Conservation (phyloP, 2,888 invertebrate species). For the Villa cingulata region DNA sequence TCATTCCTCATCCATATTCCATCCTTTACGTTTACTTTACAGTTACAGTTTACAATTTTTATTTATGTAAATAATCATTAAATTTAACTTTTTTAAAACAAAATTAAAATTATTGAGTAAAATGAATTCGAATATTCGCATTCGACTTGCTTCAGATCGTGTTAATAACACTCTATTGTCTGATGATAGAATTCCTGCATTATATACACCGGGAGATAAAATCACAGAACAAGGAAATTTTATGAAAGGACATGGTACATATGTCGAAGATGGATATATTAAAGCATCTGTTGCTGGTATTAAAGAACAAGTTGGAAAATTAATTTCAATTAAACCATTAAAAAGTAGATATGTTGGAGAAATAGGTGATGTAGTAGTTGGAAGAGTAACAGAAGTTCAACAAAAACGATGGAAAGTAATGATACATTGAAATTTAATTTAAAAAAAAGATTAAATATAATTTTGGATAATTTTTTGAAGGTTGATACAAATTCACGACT, state of each 20-base stretch:
- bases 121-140: slow-evolving; percentile 45
- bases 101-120: background rate
- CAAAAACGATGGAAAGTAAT: slow-evolving; percentile 74
- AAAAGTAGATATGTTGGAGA: slow-evolving; percentile 86
- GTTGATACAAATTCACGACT: slow-evolving; percentile 84
- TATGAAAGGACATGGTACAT: slow-evolving; percentile 91
- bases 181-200: slow-evolving; percentile 46
- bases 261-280: slow-evolving; percentile 66
- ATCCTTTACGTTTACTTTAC: too few relatives aligned
- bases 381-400: slow-evolving; percentile 85
- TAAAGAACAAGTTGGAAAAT: slow-evolving; percentile 86
- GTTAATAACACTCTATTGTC: slow-evolving; percentile 40
- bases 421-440: background rate
- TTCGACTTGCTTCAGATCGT: slow-evolving; percentile 49
- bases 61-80: too few relatives aligned
- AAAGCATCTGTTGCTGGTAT: slow-evolving; percentile 91
- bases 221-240: slow-evolving; percentile 53
- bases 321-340: slow-evolving; percentile 80
- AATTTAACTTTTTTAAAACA: too few relatives aligned
- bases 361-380: slow-evolving; percentile 94
- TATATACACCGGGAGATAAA: slow-evolving; percentile 78
- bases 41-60: too few relatives aligned
- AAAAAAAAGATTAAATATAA: too few relatives aligned
- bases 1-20: too few relatives aligned
- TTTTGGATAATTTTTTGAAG: slow-evolving; percentile 3